phyloP scores from a whole-genome alignment of 92 coral and sea anemone species.

The Parazoanthus atlanticus region DNA sequence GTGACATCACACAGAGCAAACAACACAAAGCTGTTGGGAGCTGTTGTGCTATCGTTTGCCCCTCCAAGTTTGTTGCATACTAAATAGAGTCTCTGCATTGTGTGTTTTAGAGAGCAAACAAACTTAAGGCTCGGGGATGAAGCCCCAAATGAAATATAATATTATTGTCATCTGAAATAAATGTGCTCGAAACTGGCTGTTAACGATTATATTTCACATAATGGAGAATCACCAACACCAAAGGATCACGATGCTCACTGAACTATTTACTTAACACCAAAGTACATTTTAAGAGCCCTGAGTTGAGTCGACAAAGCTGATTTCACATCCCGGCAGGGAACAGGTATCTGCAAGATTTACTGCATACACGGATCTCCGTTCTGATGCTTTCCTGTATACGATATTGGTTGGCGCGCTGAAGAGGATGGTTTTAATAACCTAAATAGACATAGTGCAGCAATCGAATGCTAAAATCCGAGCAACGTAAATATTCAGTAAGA shows the following conservation, averaged over 20 bases:
- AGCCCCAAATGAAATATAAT: background rate
- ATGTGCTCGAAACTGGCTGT: background rate
- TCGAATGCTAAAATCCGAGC: background rate
- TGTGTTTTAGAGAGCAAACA: background rate
- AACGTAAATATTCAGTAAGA: slow-evolving; percentile 9
- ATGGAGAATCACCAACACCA: background rate
- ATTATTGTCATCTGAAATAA: background rate
- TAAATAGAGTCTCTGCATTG: background rate
- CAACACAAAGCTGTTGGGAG: background rate
- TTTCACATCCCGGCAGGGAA: background rate
- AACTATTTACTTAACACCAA: slow-evolving; percentile 2
- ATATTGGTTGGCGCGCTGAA: slow-evolving; percentile 14
- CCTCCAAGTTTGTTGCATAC: background rate
- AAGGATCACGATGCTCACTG: background rate
- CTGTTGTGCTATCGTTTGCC: background rate
- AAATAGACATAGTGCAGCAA: background rate
- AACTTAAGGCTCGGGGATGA: background rate
- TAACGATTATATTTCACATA: background rate
- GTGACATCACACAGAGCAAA: background rate
- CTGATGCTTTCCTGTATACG: background rate
- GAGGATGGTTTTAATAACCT: background rate
- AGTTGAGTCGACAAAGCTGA: background rate
- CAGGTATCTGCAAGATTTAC: background rate
- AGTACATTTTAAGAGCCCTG: background rate
- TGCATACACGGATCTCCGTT: background rate